Base-by-base conservation (phyloP, 2,888 invertebrate genomes). In the Atethmia centrago region DNA sequence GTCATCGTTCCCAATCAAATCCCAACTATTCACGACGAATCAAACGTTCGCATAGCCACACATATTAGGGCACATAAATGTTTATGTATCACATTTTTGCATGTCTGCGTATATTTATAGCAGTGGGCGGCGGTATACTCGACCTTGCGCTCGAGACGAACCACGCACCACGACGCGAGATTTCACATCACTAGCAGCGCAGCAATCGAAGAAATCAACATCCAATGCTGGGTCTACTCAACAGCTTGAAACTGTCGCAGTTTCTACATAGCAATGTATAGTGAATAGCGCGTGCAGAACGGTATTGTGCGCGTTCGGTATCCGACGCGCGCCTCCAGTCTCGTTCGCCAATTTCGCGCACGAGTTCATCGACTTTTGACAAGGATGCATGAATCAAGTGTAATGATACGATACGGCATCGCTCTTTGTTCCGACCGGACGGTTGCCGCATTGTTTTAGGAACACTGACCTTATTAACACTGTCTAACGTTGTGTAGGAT, bases 31-130 rank as follows among this genome's bases (percentile, higher is more conserved):
- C 82, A 83, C 80, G 80, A 82, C 88, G 87, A 88, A 85, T 89
- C 85, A 87, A 84, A 87, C 73, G 80, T 75, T 80, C 75, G 71
- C 78, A 82, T 66, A 80, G 81, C 82, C 88, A 89, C 88, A 89
- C 90, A 90, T 90, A 92, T 91, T 93, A 93, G 92, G 92, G 90
- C 92, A 92, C 90, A 92, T 90, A 88, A 90, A 90, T 93, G 92
- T 93, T 91, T 93, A 91, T 93, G 89, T 93, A 93, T 91, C 90
- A 89, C 92, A 95, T 95, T 94, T 95, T 95, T 95, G 93, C 93
- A 93, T 95, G 95, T 93, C 94, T 94, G 94, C 84, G 93, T 94
- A 90, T 95, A 95, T 95, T 95, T 95, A 93, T 95, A 95, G 93
- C 91, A 84, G 94, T 94, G 91, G 95, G 95, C 92, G 92, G 92